Percentiles rank a stretch among this genome's conserved stretches.
Conservation (phyloP, 2,797 vertebrate genomes). For the Pangasius larnaudii region DNA sequence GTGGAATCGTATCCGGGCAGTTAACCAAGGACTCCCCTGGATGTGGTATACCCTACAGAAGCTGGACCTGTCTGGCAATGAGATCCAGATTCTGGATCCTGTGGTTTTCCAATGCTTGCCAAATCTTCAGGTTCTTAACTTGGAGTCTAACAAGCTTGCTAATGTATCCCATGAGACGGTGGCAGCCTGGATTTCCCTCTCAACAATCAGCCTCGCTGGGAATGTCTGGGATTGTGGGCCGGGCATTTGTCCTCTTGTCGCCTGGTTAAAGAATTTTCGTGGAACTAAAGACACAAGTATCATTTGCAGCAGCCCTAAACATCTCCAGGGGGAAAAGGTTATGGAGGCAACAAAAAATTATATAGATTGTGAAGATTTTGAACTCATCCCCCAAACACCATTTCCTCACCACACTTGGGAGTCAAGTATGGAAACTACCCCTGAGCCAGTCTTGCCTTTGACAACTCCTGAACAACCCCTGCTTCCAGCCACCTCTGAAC, state of each 20-base stretch:
- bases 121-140: constrained; percentile 94
- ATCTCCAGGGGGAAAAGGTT: constrained; percentile 96
- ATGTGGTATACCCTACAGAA: constrained; percentile 98
- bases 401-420: constrained; percentile 72
- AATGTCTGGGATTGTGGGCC: constrained; percentile 97
- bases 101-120: constrained; percentile 96
- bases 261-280: constrained; percentile 95
- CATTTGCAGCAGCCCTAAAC: constrained; percentile 97
- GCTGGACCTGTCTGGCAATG: constrained; percentile 96
- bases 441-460: constrained; percentile 70
- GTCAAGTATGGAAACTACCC: constrained; percentile 77
- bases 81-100: constrained; percentile 88
- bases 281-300: constrained; percentile 96
- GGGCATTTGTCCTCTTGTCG: constrained; percentile 92
- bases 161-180: constrained; percentile 95
- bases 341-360: constrained; percentile 91
- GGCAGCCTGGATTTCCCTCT: constrained; percentile 94
- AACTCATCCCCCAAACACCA: constrained; percentile 76
- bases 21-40: constrained; percentile 96
- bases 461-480: constrained; percentile 73
- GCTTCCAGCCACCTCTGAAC: constrained; percentile 76
- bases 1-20: constrained; percentile 95
- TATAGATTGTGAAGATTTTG: constrained; percentile 88
- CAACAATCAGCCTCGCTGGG: constrained; percentile 92
- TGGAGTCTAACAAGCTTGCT: constrained; percentile 98